phyloP scores from a whole-genome alignment of 2,113 vertebrate genomes.

The Boleophthalmus pectinirostris region DNA sequence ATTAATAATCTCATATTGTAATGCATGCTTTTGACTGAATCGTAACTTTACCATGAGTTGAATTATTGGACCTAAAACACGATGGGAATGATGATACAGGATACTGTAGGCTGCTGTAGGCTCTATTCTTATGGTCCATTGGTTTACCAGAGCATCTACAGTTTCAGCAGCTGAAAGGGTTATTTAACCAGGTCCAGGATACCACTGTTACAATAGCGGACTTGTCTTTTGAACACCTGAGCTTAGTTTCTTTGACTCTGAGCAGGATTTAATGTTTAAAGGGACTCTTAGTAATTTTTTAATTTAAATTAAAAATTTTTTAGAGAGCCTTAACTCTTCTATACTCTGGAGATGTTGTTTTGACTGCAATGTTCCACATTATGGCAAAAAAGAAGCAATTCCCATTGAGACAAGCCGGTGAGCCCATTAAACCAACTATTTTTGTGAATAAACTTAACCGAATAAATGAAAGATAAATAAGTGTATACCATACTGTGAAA shows the following conservation, averaged over 20 bases:
- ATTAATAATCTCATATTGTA: too few relatives aligned
- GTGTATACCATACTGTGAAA: too few relatives aligned
- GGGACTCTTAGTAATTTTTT: too few relatives aligned
- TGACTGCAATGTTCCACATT: too few relatives aligned
- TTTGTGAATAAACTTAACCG: too few relatives aligned
- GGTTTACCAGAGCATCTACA: neutral
- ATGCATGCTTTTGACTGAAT: neutral
- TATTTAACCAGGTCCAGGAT: neutral
- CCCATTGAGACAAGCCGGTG: too few relatives aligned
- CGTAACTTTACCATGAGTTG: neutral
- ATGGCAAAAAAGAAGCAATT: too few relatives aligned
- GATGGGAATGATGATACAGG: neutral
- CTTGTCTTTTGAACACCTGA: neutral
- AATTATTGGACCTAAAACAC: neutral
- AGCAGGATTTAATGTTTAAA: neutral
- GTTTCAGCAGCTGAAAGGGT: conserved; percentile 10
- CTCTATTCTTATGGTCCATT: conserved; percentile 5
- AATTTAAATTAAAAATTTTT: too few relatives aligned
- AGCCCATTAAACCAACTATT: too few relatives aligned
- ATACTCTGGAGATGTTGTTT: too few relatives aligned
- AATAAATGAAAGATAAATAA: too few relatives aligned
- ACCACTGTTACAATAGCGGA: neutral
- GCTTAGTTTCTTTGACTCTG: neutral
- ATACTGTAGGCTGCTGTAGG: neutral
- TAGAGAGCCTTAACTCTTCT: too few relatives aligned